Conservation (phyloP, 1,140 invertebrate genomes). For the Vollenhovia emeryi region DNA sequence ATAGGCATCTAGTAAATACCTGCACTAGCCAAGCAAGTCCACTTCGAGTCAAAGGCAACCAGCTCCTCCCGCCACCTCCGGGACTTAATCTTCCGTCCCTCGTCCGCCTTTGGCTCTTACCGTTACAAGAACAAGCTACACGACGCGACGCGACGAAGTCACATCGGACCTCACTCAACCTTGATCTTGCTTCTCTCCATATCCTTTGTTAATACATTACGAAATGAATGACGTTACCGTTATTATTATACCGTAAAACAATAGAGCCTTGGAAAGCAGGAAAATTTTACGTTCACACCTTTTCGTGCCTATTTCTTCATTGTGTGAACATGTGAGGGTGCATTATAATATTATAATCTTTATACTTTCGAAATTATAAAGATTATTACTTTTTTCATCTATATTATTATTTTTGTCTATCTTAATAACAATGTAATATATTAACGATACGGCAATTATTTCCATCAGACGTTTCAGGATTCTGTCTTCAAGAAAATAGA, state of each 20-base stretch:
- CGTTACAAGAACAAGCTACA: conserved; percentile 71
- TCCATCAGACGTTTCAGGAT: neutral
- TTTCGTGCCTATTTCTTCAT: neutral
- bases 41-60: conserved; percentile 69
- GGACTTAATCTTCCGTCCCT: conserved; percentile 46
- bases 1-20: conserved; percentile 75
- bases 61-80: conserved; percentile 60
- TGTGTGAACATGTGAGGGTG: neutral
- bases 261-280: neutral
- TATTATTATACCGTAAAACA: neutral
- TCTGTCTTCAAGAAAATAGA: neutral
- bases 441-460: neutral
- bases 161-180: neutral
- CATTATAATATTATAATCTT: neutral
- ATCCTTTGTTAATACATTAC: neutral
- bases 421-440: neutral
- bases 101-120: conserved; percentile 69
- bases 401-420: neutral
- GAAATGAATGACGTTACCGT: neutral
- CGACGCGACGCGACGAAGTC: conserved; percentile 25
- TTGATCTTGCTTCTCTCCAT: neutral
- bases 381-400: neutral
- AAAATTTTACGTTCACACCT: neutral
- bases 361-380: neutral
- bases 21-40: conserved; percentile 77